Percentiles rank a stretch among this genome's conserved stretches.
phyloP scores from a whole-genome alignment of 2,888 invertebrate species.

The Seira musarum region DNA sequence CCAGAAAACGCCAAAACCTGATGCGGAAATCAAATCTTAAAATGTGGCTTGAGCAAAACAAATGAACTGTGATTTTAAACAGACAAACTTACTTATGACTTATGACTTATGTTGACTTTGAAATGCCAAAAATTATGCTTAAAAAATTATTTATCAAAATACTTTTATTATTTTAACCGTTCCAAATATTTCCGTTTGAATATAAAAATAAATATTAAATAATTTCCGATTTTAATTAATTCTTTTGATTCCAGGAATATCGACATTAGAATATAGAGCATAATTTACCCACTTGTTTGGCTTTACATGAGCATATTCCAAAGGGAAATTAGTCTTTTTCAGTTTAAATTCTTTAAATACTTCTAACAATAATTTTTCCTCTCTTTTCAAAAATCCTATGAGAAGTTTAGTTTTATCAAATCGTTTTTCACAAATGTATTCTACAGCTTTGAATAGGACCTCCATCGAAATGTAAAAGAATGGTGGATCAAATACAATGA shows the following conservation, averaged over 20 bases:
- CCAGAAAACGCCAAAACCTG: neutral
- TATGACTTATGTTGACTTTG: too few species aligned
- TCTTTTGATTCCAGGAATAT: conserved; percentile 66
- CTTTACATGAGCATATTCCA: conserved; percentile 67
- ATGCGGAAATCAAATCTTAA: neutral
- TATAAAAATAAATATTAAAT: too few species aligned
- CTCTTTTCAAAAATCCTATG: conserved; percentile 64
- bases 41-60: neutral
- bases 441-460: conserved; percentile 62
- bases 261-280: conserved; percentile 66
- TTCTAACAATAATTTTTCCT: conserved; percentile 61
- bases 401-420: conserved; percentile 62
- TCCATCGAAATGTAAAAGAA: conserved; percentile 67
- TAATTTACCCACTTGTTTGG: conserved; percentile 68
- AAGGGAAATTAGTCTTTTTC: conserved; percentile 60
- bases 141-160: too few species aligned
- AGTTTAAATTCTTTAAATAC: conserved; percentile 60
- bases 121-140: too few species aligned
- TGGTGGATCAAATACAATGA: conserved; percentile 67
- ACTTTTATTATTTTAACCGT: too few species aligned
- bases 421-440: conserved; percentile 59
- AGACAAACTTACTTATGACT: too few species aligned
- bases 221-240: conserved; percentile 8
- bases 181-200: too few species aligned
- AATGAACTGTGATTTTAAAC: too few species aligned